phyloP scores from a whole-genome alignment of 2,888 invertebrate species.

The Thereva unica region DNA sequence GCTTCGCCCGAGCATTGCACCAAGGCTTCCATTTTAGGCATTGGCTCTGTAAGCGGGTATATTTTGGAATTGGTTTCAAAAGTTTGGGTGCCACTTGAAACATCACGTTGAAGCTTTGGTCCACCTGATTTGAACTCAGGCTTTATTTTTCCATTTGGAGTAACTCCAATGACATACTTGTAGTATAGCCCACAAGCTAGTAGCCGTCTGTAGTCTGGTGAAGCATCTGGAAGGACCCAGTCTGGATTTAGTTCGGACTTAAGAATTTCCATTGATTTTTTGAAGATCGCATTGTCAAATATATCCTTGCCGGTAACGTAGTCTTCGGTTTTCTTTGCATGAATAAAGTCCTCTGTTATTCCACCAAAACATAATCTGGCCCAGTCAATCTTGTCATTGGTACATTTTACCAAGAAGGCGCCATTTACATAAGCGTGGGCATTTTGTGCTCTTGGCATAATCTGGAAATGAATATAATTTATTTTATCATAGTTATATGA shows the following conservation, averaged over 20 bases:
- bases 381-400: conserved; percentile 44
- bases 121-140: conserved; percentile 64
- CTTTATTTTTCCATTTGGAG: conserved; percentile 60
- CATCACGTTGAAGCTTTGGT: conserved; percentile 62
- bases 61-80: conserved; percentile 70
- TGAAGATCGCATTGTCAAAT: conserved; percentile 58
- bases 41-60: conserved; percentile 75
- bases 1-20: conserved; percentile 76
- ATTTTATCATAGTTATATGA: no score
- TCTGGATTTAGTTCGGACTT: conserved; percentile 66
- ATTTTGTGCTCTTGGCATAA: conserved; percentile 76
- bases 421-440: conserved; percentile 79
- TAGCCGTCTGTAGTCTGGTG: conserved; percentile 69
- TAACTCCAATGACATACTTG: conserved; percentile 67
- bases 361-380: conserved; percentile 66
- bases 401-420: conserved; percentile 66
- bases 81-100: conserved; percentile 70
- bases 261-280: conserved; percentile 61
- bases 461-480: conserved; percentile 57
- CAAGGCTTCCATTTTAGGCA: conserved; percentile 74
- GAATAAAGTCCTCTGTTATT: conserved; percentile 58
- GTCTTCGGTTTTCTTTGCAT: conserved; percentile 62
- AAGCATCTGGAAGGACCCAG: conserved; percentile 66
- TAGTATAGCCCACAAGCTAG: conserved; percentile 80
- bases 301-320: conserved; percentile 58